Evolutionary conservation across 2,797 vertebrate species (phyloP).

Genomic region (Mico argentatus): DNA sequence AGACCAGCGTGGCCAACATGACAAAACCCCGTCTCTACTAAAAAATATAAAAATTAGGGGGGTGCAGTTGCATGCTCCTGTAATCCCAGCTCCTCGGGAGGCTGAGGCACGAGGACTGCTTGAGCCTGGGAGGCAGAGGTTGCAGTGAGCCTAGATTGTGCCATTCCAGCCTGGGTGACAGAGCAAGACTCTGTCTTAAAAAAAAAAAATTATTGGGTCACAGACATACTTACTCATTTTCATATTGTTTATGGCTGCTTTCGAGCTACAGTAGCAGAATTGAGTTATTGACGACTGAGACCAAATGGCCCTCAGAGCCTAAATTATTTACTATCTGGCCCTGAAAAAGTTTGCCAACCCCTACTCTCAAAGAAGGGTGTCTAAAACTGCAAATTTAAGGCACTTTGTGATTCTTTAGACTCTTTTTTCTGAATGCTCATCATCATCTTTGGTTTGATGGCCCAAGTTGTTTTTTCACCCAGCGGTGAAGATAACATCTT

Average conservation of each 20-base stretch:
- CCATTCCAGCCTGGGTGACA: not conserved
- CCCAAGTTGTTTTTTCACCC: not conserved
- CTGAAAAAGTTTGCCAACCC: not conserved
- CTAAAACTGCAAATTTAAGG: not conserved
- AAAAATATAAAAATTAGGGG: not conserved
- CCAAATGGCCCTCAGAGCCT: not conserved
- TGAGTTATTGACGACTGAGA: not conserved
- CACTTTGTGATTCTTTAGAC: not conserved
- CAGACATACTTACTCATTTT: not conserved
- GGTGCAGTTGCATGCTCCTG: not conserved
- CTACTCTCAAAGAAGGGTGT: not conserved
- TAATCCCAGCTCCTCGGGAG: not conserved
- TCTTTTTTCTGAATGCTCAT: not conserved
- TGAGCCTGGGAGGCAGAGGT: not conserved
- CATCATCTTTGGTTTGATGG: not conserved
- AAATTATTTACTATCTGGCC: not conserved
- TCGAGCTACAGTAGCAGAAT: not conserved
- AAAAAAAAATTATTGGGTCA: not conserved
- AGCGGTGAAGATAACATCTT: not conserved
- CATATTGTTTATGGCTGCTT: not conserved
- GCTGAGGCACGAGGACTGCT: not conserved
- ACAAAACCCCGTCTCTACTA: not conserved
- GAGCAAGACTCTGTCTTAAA: not conserved
- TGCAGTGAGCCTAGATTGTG: not conserved
- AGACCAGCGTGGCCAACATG: not conserved